Evolutionary conservation across 2,888 invertebrate genomes (phyloP), one percentile per base, ranked within the genome.

Genomic region (Catocala nupta): DNA sequence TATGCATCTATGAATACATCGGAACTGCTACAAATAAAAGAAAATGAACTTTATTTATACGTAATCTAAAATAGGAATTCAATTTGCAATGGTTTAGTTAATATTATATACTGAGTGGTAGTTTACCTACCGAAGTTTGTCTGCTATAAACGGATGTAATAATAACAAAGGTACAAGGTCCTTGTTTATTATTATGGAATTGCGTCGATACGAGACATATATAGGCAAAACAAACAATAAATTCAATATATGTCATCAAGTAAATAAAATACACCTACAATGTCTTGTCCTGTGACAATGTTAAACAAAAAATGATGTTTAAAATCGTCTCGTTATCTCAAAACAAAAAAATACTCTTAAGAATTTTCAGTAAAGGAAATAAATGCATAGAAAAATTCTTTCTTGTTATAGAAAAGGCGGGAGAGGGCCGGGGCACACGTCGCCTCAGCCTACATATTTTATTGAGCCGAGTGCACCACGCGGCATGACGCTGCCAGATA

Each of bases 381-480:
- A 86, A 89, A 91, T 92, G 91, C 89, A 92, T 92, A 92, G 92
- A 92, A 91, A 92, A 91, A 88, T 91, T 91, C 88, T 90, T 92
- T 92, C 90, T 93, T 93, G 89, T 91, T 92, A 92, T 91, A 93
- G 93, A 87, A 92, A 91, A 90, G 87, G 81, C 83, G 85, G 71
- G 85, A 82, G 87, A 86, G 85, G 85, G 82, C 80, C 71, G 81
- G 78, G 83, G 81, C 77, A 81, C 89, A 88, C 89, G 89, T 87
- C 89, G 87, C 83, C 85, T 80, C 86, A 90, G 82, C 88, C 90
- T 93, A 93, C 93, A 94, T 94, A 93, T 93, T 93, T 94, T 93
- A 94, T 94, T 92, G 92, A 87, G 84, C 77, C 75, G 81, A 71
- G 52, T 57, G 80, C 65, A 58, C 53, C 79, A 87, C 82, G 77